Base-by-base conservation (phyloP, 2,797 vertebrate genomes). In the Melanotaenia trifasciata region DNA sequence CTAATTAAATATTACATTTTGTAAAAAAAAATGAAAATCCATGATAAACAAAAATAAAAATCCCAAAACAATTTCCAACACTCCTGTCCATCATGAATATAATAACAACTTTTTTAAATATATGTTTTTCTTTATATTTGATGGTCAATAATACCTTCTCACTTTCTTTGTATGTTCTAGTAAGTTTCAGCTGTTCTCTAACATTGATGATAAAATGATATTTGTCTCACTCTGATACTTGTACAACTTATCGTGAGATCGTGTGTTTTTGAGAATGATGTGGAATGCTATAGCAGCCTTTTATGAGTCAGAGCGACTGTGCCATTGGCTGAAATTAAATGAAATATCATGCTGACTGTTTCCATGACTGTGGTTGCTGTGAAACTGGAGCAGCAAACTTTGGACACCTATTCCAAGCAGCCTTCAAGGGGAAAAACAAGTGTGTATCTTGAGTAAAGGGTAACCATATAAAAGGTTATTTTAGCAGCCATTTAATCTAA, bases 1-100 rank as follows among this genome's bases (percentile, higher is more conserved):
- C 95, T 94, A 95, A 93, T 93, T 94, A 95, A 90, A 94, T 91
- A 94, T 45, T 90, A 87, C 89, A 94, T 94, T 90, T 87, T 89
- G 78, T 85, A 76, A 45, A 30, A n/a, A n/a, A n/a, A 93, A 90
- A 85, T 81, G 79, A 91, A 88, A 89, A 79, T n/a, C 88, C 85
- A 93, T 80, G 70, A 88, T 86, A 87, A 84, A 5, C 3, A 30
- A 26, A 26, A 30, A 30, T 5, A 30, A 47, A 58, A 74, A 66
- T 74, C 58, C 6, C 62, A 70, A 81, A 64, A 83, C 36, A 64
- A 71, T 67, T 74, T 70, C 73, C 45, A 74, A 87, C 3, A n/a
- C 69, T 83, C 73, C 70, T 75, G 74, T 75, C 76, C 43, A 72
- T 84, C 56, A 74, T 78, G 72, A 85, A 84, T 72, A 80, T 84